Evolutionary conservation across 1,140 invertebrate genomes (phyloP).

Genomic region (Diprion similis): DNA sequence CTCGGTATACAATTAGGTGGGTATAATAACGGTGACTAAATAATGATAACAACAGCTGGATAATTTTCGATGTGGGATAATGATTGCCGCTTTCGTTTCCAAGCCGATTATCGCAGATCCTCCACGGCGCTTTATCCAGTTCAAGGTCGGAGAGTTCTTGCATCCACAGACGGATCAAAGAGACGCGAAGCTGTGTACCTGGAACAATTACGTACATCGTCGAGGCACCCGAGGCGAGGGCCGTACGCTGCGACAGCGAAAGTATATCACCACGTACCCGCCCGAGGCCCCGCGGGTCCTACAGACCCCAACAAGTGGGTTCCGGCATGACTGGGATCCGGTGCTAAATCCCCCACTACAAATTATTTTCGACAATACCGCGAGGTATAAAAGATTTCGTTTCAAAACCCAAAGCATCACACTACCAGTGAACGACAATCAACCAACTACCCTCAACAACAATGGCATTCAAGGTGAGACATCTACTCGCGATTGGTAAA

Average conservation of each 20-base stretch:
- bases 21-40: no score
- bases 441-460: constrained; percentile 1
- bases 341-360: not conserved
- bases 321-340: not conserved
- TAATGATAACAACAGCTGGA: no score
- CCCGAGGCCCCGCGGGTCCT: not conserved
- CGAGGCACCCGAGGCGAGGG: not conserved
- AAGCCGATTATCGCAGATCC: not conserved
- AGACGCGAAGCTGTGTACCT: not conserved
- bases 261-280: not conserved
- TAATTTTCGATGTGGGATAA: no score
- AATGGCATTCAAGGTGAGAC: constrained; percentile 5
- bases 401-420: not conserved
- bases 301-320: not conserved
- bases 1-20: no score
- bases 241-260: not conserved
- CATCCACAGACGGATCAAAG: not conserved
- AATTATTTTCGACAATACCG: not conserved
- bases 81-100: no score
- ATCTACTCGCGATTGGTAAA: not conserved
- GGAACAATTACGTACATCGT: not conserved
- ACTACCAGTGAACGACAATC: not conserved
- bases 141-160: not conserved
- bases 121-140: not conserved
- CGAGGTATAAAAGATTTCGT: not conserved